A percentile compares a stretch with the other conserved stretches of the same genome.
These are phyloP conservation scores for Cromileptes altivelis DNA, from an alignment of 2,113 vertebrate species.

Conservation along the genomic window DNA sequence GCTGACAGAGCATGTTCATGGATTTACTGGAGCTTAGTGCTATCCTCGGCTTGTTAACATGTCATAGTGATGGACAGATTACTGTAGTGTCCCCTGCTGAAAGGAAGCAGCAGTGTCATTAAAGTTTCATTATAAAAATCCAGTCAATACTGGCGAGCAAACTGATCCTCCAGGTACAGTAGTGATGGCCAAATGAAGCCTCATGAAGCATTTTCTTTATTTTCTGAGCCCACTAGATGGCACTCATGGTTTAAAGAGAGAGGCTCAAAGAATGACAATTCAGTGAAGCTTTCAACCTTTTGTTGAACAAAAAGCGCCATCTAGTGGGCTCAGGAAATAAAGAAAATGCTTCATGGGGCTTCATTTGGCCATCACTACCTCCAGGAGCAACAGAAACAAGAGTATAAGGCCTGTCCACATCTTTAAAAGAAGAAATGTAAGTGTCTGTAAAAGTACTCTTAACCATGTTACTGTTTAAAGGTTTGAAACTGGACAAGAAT, in stretches of 20 bases:
- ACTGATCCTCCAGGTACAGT: background rate
- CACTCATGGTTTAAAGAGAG: too few relatives aligned
- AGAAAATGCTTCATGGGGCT: too few relatives aligned
- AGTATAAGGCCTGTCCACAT: background rate
- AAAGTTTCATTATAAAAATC: background rate
- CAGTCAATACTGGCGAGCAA: background rate
- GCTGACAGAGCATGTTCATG: background rate
- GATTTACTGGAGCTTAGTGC: background rate
- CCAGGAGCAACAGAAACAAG: background rate
- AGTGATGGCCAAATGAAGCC: too few relatives aligned
- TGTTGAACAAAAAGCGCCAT: too few relatives aligned
- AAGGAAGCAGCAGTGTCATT: constrained; percentile 3
- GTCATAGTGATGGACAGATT: background rate
- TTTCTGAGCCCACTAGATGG: too few relatives aligned
- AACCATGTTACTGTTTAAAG: too few relatives aligned
- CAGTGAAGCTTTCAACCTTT: too few relatives aligned
- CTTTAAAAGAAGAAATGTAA: background rate
- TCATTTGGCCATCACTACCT: background rate
- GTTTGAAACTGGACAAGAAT: background rate
- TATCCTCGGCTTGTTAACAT: background rate
- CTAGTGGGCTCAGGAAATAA: too few relatives aligned
- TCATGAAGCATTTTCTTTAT: too few relatives aligned
- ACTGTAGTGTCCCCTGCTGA: background rate
- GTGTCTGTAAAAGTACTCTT: background rate
- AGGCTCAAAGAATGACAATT: too few relatives aligned